Evolutionary conservation across 2,888 invertebrate genomes (phyloP).

Genomic region (Synanthedon myopaeformis): DNA sequence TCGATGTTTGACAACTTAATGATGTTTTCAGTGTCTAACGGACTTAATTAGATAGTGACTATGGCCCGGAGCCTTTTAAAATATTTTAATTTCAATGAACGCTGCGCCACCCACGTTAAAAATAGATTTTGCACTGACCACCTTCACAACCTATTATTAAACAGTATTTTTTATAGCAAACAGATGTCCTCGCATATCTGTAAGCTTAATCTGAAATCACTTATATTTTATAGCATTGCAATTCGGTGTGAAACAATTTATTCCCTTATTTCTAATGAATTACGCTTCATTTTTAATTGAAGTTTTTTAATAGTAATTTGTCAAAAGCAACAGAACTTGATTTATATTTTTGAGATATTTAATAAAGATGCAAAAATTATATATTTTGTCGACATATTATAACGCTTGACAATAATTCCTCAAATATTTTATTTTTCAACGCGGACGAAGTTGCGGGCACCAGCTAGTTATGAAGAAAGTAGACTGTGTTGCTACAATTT

Average conservation of each 20-base stretch:
- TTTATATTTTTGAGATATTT: too few relatives aligned
- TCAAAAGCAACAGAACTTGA: too few relatives aligned
- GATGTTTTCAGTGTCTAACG: slow-evolving; percentile 33
- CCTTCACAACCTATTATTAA: slow-evolving; percentile 24
- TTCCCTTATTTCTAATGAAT: not conserved
- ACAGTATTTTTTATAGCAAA: slow-evolving; percentile 16
- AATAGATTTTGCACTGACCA: slow-evolving; percentile 25
- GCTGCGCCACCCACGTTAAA: slow-evolving; percentile 41
- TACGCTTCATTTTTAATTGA: too few relatives aligned
- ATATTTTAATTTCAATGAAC: slow-evolving; percentile 39
- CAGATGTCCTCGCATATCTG: not conserved
- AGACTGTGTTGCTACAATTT: too few relatives aligned
- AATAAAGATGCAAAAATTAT: too few relatives aligned
- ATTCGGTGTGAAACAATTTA: not conserved
- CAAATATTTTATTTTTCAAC: too few relatives aligned
- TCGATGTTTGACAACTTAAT: slow-evolving; percentile 43
- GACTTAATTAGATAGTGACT: slow-evolving; percentile 30
- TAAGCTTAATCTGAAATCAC: not conserved
- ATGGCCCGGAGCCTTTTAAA: slow-evolving; percentile 28
- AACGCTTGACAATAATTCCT: too few relatives aligned
- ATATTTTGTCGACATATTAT: too few relatives aligned
- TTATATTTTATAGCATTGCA: not conserved
- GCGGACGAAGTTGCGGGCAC: too few relatives aligned
- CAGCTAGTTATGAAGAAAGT: too few relatives aligned
- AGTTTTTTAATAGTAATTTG: too few relatives aligned